Evolutionary conservation across 2,888 invertebrate species (phyloP).

Genomic region (Coremacera marginata): DNA sequence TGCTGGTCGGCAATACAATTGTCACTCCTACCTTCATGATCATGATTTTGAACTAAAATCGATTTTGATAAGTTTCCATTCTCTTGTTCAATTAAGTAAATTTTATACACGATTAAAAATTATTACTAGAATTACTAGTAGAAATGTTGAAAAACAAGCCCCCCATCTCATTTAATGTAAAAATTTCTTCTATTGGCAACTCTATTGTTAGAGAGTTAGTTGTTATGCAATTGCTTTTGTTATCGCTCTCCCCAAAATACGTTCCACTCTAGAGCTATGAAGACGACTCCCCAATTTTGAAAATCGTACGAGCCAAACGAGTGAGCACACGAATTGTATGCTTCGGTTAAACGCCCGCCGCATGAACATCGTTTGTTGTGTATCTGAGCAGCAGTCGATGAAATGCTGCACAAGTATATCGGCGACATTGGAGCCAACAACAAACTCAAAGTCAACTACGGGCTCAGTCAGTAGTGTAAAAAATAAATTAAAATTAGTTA

Average conservation of each 20-base stretch:
- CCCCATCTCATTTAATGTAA: too few relatives aligned
- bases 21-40: too few relatives aligned
- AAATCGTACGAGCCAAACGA: not conserved
- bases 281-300: not conserved
- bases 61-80: too few relatives aligned
- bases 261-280: not conserved
- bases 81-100: too few relatives aligned
- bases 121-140: too few relatives aligned
- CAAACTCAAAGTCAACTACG: conserved; percentile 15
- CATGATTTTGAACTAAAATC: too few relatives aligned
- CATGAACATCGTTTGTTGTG: conserved; percentile 31
- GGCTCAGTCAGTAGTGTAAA: not conserved
- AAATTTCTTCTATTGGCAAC: too few relatives aligned
- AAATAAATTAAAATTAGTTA: not conserved
- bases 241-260: not conserved
- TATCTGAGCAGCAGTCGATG: conserved; percentile 40
- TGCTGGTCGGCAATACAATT: too few relatives aligned
- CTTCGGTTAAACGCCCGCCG: not conserved
- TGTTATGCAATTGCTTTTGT: not conserved
- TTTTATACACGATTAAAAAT: too few relatives aligned
- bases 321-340: conserved; percentile 16
- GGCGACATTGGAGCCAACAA: conserved; percentile 55
- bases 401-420: conserved; percentile 41
- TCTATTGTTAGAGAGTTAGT: not conserved
- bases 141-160: too few relatives aligned